Percentiles rank a stretch among this genome's conserved stretches.
These are phyloP conservation scores for Sebastes melanostomus DNA, from an alignment of 2,797 vertebrate genomes.

Conservation along the genomic window DNA sequence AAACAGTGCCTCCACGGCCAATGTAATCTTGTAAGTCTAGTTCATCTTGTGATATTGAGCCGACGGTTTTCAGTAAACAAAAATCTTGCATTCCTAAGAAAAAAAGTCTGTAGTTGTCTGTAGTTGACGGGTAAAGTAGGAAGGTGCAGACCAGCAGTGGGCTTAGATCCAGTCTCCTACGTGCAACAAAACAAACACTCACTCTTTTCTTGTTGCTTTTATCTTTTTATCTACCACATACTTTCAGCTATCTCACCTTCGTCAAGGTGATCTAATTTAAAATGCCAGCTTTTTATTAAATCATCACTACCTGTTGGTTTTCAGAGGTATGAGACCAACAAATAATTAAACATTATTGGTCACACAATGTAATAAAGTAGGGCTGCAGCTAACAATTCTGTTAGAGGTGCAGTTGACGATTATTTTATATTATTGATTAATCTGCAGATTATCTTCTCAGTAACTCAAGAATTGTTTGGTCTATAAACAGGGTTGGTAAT, in stretches of 20 bases:
- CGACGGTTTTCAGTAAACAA: constrained; percentile 43
- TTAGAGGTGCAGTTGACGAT: neutral
- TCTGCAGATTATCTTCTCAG: neutral
- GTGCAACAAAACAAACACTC: neutral
- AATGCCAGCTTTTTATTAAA: neutral
- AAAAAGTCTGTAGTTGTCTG: constrained; percentile 8
- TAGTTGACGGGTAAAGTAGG: constrained; percentile 35
- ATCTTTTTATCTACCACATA: neutral
- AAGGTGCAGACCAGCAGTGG: neutral
- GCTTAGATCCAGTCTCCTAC: neutral
- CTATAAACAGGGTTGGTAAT: neutral
- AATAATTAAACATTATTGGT: neutral
- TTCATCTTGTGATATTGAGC: constrained; percentile 47
- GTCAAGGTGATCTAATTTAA: neutral
- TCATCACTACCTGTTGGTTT: neutral
- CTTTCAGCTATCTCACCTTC: neutral
- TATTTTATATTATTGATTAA: neutral
- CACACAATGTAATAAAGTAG: neutral
- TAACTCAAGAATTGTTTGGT: neutral
- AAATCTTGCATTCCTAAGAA: constrained; percentile 22
- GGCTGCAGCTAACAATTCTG: neutral
- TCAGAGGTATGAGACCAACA: neutral
- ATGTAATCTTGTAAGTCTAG: constrained; percentile 34
- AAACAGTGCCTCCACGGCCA: constrained; percentile 6
- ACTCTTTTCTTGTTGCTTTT: neutral